Conservation (phyloP, 64 coral and sea anemone genomes). For the Stichodactyla mertensii region DNA sequence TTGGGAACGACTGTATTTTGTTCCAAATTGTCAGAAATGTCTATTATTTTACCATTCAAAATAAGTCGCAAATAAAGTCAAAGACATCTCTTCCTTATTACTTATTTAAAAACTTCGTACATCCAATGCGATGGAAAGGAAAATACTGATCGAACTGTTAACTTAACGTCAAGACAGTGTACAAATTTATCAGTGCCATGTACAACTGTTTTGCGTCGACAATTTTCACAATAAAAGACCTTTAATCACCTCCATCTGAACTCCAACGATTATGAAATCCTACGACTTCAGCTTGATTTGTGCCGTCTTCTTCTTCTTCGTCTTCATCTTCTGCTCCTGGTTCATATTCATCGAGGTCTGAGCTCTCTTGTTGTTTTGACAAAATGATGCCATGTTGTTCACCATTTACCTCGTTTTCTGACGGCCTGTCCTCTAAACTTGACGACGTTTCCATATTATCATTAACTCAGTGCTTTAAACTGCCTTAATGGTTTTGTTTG, state of each 20-base stretch:
- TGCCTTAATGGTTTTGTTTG: background rate
- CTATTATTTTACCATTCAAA: no score
- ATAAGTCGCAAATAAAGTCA: no score
- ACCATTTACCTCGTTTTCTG: conserved; percentile 20
- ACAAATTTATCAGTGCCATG: background rate
- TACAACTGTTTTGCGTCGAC: background rate
- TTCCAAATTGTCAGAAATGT: no score
- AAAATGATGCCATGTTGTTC: background rate
- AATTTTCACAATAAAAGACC: background rate
- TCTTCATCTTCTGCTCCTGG: conserved; percentile 25
- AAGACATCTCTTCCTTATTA: no score
- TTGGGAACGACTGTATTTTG: no score
- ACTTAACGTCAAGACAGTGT: background rate
- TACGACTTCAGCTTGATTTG: background rate
- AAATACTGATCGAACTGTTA: background rate
- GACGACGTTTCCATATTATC: background rate
- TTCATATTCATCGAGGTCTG: conserved; percentile 18
- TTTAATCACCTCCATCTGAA: conserved; percentile 15
- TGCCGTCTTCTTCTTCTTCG: conserved; percentile 15
- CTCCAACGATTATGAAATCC: conserved; percentile 26
- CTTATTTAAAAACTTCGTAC: background rate
- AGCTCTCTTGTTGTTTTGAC: conserved; percentile 9
- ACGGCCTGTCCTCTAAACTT: conserved; percentile 23
- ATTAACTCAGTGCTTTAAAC: background rate
- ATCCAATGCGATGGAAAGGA: background rate